A percentile compares a stretch with the other conserved stretches of the same genome.
phyloP scores from a whole-genome alignment of 2,888 invertebrate species.

The Apamea anceps region DNA sequence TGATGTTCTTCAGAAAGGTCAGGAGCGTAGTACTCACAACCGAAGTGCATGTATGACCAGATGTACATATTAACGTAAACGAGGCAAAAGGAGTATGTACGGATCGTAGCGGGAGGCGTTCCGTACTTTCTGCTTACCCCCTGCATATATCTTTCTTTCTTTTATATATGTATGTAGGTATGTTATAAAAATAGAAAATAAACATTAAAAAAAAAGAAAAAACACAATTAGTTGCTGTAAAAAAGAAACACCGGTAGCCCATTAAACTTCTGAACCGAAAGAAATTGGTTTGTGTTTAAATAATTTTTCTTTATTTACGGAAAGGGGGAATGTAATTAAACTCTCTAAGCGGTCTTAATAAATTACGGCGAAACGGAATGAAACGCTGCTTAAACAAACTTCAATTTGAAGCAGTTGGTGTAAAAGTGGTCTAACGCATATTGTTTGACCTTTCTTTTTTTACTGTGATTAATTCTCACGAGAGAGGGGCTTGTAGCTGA shows the following conservation, averaged over 20 bases:
- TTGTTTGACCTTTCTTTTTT: neutral
- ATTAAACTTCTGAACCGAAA: conserved; percentile 6
- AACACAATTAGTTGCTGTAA: neutral
- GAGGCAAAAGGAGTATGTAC: neutral
- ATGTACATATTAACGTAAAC: neutral
- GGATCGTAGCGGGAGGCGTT: neutral
- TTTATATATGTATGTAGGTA: too few relatives aligned
- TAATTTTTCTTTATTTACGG: conserved; percentile 15
- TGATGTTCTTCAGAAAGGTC: too few relatives aligned
- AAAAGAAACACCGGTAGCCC: neutral
- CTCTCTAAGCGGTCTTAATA: conserved; percentile 31
- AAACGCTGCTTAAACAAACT: conserved; percentile 47
- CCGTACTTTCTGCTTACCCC: too few relatives aligned
- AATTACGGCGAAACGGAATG: conserved; percentile 36
- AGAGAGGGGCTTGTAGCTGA: too few relatives aligned
- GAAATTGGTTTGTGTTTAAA: conserved; percentile 34
- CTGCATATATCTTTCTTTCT: too few relatives aligned
- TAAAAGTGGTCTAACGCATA: conserved; percentile 18
- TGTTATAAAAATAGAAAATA: neutral
- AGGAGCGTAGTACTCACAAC: too few relatives aligned
- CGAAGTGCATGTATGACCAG: too few relatives aligned
- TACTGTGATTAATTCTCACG: neutral
- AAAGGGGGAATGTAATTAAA: conserved; percentile 37
- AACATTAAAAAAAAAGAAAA: neutral
- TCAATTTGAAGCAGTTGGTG: conserved; percentile 16